Percentiles rank a stretch among this genome's conserved stretches.
Evolutionary conservation across 2,888 invertebrate species (phyloP).

Genomic region (Erebia epiphron): DNA sequence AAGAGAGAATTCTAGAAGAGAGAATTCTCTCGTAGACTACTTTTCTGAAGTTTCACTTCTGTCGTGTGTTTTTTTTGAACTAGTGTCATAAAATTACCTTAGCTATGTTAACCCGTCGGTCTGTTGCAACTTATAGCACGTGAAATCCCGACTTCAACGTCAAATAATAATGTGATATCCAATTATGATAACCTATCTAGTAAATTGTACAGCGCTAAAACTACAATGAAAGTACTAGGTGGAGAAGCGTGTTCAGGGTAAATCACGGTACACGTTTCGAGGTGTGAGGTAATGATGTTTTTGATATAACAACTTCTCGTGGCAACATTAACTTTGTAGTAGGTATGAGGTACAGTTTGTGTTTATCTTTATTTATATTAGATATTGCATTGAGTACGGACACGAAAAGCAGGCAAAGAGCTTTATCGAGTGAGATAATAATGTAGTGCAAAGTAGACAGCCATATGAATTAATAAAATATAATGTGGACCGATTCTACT

Average conservation of each 20-base stretch:
- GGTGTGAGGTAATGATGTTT: conserved; percentile 24
- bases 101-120: conserved; percentile 7
- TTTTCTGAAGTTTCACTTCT: no score
- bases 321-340: not conserved
- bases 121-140: conserved; percentile 3
- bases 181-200: conserved; percentile 37
- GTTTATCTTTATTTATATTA: not conserved
- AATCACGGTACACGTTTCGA: conserved; percentile 32
- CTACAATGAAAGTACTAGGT: conserved; percentile 31
- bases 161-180: conserved; percentile 35
- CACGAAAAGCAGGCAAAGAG: no score
- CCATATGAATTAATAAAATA: no score
- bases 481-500: no score
- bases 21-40: no score
- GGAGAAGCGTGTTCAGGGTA: conserved; percentile 19
- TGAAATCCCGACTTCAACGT: conserved; percentile 20
- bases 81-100: not conserved
- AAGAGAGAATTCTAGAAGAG: no score
- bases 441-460: no score
- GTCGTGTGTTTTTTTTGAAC: no score
- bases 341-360: not conserved
- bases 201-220: conserved; percentile 38
- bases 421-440: no score
- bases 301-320: conserved; percentile 4
- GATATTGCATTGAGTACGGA: not conserved